Evolutionary conservation across 2,797 vertebrate genomes (phyloP), one percentile per base, ranked within the genome.

Genomic region (Liasis olivaceus): DNA sequence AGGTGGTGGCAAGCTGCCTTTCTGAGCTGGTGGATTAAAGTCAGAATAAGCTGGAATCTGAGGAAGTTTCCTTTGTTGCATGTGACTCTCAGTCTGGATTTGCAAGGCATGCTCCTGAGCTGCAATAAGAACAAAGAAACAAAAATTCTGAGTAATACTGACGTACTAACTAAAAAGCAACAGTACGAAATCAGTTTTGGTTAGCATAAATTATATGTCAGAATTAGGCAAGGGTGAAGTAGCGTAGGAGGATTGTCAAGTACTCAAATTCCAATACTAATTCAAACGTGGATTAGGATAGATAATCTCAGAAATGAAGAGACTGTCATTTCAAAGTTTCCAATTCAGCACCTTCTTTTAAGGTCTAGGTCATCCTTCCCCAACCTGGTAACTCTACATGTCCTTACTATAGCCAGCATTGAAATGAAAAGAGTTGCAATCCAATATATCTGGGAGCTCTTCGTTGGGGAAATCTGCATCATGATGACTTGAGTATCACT

Each of bases 21-120:
- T 96, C 17, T 92, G 11, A 0, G 12, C 28, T 42, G 22, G n/a
- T 84, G 94, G 94, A 86, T 2, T 92, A 0, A 17, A 84, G 15
- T 69, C 36, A 26, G 42, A 91, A 0, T 51, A 3, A 77, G 1
- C 4, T 0, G 63, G 92, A 0, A 1, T 0, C n/a, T 6, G 93
- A 0, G 94, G 91, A 77, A 96, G 89, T 69, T 95, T 88, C 92
- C 91, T 26, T 2, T 2, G 0, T 7, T 2, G 24, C 59, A 31
- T 24, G 1, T 84, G 93, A 0, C 2, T 17, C 0, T 64, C 2
- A 56, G 56, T 60, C 51, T 2, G 11, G 1, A 2, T 0, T 17
- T 58, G 66, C 26, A 17, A 59, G 15, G 0, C 54, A 1, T 0
- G 90, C 56, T 93, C 94, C 60, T 95, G 94, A 0, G 63, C 96